phyloP scores from a whole-genome alignment of 2,888 invertebrate genomes.

The Drepana falcataria region DNA sequence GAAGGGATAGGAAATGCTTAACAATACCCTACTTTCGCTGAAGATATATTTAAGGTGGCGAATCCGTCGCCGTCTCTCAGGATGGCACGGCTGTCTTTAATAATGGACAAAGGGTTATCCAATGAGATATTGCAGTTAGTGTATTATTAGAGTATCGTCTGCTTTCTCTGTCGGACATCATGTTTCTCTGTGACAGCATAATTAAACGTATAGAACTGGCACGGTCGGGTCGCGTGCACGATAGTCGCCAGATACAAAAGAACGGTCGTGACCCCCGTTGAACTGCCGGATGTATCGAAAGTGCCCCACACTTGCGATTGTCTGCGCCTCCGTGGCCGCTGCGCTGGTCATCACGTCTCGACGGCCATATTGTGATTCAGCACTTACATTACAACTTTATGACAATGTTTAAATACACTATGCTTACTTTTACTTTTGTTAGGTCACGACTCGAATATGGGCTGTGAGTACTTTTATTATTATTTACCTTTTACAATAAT shows the following conservation, averaged over 20 bases:
- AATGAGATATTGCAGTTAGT: slow-evolving; percentile 30
- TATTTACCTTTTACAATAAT: not conserved
- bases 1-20: no score
- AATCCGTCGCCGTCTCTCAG: no score
- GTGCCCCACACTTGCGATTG: slow-evolving; percentile 53
- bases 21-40: no score
- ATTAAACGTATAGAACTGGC: slow-evolving; percentile 73
- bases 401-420: not conserved
- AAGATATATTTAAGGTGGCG: no score
- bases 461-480: not conserved
- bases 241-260: slow-evolving; percentile 55
- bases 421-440: not conserved
- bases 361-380: not conserved
- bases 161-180: slow-evolving; percentile 73
- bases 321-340: slow-evolving; percentile 10
- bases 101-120: slow-evolving; percentile 7
- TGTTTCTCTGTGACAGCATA: slow-evolving; percentile 75
- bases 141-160: slow-evolving; percentile 59
- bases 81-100: slow-evolving; percentile 1
- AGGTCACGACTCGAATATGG: not conserved
- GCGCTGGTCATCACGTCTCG: not conserved
- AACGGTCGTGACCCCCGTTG: slow-evolving; percentile 66
- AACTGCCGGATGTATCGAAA: slow-evolving; percentile 74
- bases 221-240: slow-evolving; percentile 59
- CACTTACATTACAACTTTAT: not conserved